Base-by-base conservation (phyloP, 2,888 invertebrate genomes). In the Macrosiphum euphorbiae region DNA sequence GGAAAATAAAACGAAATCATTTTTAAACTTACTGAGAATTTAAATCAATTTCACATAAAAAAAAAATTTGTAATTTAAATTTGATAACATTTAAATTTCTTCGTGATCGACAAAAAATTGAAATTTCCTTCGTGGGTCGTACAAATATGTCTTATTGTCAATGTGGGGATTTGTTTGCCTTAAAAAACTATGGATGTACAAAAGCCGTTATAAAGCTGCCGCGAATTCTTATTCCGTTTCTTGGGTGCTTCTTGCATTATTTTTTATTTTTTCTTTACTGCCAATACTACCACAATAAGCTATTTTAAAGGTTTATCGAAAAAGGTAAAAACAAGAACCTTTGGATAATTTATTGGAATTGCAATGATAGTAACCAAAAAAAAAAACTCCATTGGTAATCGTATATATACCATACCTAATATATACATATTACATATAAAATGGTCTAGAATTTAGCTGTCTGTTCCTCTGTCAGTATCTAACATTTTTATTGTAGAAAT, bases 301-400 rank as follows among this genome's bases (percentile, higher is more conserved):
- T 94, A 90, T 94, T 90, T 86, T 86, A 67, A 90, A 94, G 90
- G 94, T 94, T 94, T 94, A 85, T 86, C 90, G 90, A 86, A 90
- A 94, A 90, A 86, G 61, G 90, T 90, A 94, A 90, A 90, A 94
- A 94, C 90, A 87, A 90, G 61, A 61, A 58, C 94, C 86, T 90
- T 94, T 90, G 90, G 90, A 94, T 90, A 94, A 94, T 90, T 94
- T 90, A 94, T 94, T 86, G 90, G 52, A 86, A 90, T 55, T 13
- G 88, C 92, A 92, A 88, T 78, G 92, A 92, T 92, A 78, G 67
- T 10, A 41, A 67, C 35, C 26, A 78, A 13, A 78, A 35, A 78
- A 78, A n/a, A 55, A 85, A 52, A 87, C 86, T 41, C 78, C 58
- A 92, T 67, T 28, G 67, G 87, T 78, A 78, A 92, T 88, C 44